These are phyloP conservation scores for Pogonus chalceus DNA, from an alignment of 1,140 invertebrate species.

Conservation along the genomic window DNA sequence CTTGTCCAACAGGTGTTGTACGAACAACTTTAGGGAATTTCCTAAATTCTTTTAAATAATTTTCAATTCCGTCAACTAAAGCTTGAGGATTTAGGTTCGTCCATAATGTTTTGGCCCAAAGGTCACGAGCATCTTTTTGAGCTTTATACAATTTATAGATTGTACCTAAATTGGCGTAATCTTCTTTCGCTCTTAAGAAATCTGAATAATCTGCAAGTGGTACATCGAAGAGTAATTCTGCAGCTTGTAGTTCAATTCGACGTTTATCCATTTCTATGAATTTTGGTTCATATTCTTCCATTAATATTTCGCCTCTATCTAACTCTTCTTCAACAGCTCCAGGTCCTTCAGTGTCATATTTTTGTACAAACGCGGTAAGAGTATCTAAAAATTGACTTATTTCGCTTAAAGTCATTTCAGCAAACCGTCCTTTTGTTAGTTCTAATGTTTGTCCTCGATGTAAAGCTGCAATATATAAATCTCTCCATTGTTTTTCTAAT, in stretches of 20 bases:
- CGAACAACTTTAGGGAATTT: constrained; percentile 48
- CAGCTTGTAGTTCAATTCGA: constrained; percentile 60
- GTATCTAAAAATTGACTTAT: constrained; percentile 60
- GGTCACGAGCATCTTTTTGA: constrained; percentile 63
- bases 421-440: constrained; percentile 67
- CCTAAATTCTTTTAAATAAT: constrained; percentile 67
- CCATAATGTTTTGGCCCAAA: constrained; percentile 82
- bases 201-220: constrained; percentile 69
- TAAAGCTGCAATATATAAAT: constrained; percentile 52
- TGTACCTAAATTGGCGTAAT: constrained; percentile 61
- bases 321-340: constrained; percentile 64
- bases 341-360: constrained; percentile 65
- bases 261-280: constrained; percentile 55
- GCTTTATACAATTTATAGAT: constrained; percentile 70
- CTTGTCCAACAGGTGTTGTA: constrained; percentile 46
- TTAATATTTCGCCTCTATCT: constrained; percentile 56
- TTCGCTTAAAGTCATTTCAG: constrained; percentile 58
- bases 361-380: constrained; percentile 55
- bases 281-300: constrained; percentile 59
- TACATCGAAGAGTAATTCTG: constrained; percentile 78
- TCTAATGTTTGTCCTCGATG: constrained; percentile 57
- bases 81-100: constrained; percentile 72
- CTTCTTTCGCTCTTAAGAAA: constrained; percentile 56
- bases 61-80: constrained; percentile 77
- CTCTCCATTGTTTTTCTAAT: constrained; percentile 56